Conservation (phyloP, 1,140 invertebrate genomes). For the Kradibia gibbosae region DNA sequence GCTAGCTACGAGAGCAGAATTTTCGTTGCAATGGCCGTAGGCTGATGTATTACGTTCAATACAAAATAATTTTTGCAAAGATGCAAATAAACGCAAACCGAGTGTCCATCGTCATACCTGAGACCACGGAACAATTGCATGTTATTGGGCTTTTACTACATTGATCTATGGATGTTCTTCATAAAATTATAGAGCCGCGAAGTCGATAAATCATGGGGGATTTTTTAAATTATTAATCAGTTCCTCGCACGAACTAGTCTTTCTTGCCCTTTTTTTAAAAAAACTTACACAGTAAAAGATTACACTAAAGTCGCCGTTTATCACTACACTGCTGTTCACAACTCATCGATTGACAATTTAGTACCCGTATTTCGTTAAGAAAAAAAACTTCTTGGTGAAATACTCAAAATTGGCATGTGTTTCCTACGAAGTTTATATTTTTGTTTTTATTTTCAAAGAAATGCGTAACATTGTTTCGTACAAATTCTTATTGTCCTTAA, state of each 20-base stretch:
- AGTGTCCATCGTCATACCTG: too few species aligned
- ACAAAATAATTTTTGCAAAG: constrained; percentile 41
- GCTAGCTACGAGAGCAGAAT: background rate
- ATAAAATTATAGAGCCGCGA: constrained; percentile 45
- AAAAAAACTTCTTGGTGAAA: background rate
- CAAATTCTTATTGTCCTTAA: too few species aligned
- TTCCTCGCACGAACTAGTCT: constrained; percentile 21
- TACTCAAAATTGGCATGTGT: background rate
- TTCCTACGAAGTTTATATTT: too few species aligned
- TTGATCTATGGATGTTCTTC: constrained; percentile 22
- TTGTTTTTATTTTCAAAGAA: too few species aligned
- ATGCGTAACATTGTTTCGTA: too few species aligned
- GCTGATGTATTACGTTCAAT: constrained; percentile 47
- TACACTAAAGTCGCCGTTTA: too few species aligned
- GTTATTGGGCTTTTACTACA: constrained; percentile 35
- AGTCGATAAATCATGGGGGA: constrained; percentile 48
- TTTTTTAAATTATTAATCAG: constrained; percentile 39
- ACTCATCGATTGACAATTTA: constrained; percentile 39
- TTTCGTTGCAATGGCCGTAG: background rate
- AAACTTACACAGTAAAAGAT: too few species aligned
- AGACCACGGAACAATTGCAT: background rate
- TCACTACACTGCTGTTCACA: background rate
- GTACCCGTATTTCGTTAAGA: background rate
- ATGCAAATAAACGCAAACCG: background rate
- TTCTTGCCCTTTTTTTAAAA: constrained; percentile 30